Base-by-base conservation (phyloP, 2,888 invertebrate genomes). In the Timandra comae region DNA sequence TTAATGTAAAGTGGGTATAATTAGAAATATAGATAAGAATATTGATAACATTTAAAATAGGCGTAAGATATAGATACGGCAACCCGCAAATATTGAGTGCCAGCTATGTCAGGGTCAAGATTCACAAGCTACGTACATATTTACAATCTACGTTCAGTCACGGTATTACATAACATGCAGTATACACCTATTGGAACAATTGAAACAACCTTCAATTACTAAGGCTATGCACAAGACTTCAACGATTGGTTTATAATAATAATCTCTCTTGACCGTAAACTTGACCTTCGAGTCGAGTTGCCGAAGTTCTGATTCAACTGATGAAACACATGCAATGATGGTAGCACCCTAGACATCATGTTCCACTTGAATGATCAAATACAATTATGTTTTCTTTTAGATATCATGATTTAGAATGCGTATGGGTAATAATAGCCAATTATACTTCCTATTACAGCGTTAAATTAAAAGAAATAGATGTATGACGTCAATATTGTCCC, bases 71-170 rank as follows among this genome's bases (percentile, higher is more conserved):
- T 49, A 45, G 41, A 43, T 38, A 38, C 47, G 43, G 41, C 39
- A 41, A 43, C 42, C 49, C 49, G 46, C 49, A 45, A 57, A 66
- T 58, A 52, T 49, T 51, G 51, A 45, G 58, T 77, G 80, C 82
- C 80, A 82, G 80, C 55, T 79, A 53, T 76, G 81, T 82, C 82
- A 80, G 70, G 81, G 81, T 69, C 73, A 51, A 49, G 41, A 63
- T 56, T 42, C 54, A 61, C 56, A 66, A 58, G 49, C 51, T 32
- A 23, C 12, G 48, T 61, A 59, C 56, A 58, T 70, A 74, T 75
- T 73, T 71, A 74, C 66, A 69, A 63, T 63, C 62, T 45, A 59
- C 56, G 65, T 63, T 66, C 62, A 63, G 53, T 58, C 48, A 56
- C 57, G 52, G 59, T 74, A 72, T 84, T 82, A 85, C 84, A 84